phyloP scores from a whole-genome alignment of 2,888 invertebrate genomes.

The Coelogynopora nodosa region DNA sequence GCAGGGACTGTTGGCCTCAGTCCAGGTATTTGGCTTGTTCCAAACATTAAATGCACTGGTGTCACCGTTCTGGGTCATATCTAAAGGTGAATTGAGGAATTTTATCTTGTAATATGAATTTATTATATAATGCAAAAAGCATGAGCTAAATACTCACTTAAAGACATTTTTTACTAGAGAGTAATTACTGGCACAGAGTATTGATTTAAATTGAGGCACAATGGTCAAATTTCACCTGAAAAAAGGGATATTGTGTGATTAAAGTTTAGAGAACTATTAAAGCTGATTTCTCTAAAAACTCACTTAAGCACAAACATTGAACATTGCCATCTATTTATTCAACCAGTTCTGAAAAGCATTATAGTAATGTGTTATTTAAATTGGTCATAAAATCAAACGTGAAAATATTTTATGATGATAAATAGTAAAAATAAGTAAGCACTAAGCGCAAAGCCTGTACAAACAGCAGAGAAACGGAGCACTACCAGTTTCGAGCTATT shows the following conservation, averaged over 20 bases:
- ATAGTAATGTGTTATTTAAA: too few relatives aligned
- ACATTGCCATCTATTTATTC: background rate
- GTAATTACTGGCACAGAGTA: background rate
- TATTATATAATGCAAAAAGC: background rate
- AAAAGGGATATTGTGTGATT: background rate
- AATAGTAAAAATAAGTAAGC: too few relatives aligned
- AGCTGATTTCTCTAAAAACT: too few relatives aligned
- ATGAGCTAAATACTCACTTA: background rate
- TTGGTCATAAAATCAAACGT: too few relatives aligned
- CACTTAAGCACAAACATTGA: background rate
- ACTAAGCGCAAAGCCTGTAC: too few relatives aligned
- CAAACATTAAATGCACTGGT: slow-evolving; percentile 12
- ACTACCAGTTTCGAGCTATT: too few relatives aligned
- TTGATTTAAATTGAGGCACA: background rate
- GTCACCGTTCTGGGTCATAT: background rate
- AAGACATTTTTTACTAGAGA: background rate
- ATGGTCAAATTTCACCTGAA: background rate
- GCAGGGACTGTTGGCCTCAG: background rate
- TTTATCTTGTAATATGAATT: background rate
- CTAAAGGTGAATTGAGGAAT: background rate
- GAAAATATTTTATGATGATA: too few relatives aligned
- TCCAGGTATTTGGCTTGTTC: background rate
- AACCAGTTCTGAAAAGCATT: background rate
- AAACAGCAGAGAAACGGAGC: too few relatives aligned
- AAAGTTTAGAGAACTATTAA: background rate